Percentiles rank a stretch among this genome's conserved stretches.
Conservation (phyloP, 2,113 vertebrate genomes). For the Smithornis capensis region DNA sequence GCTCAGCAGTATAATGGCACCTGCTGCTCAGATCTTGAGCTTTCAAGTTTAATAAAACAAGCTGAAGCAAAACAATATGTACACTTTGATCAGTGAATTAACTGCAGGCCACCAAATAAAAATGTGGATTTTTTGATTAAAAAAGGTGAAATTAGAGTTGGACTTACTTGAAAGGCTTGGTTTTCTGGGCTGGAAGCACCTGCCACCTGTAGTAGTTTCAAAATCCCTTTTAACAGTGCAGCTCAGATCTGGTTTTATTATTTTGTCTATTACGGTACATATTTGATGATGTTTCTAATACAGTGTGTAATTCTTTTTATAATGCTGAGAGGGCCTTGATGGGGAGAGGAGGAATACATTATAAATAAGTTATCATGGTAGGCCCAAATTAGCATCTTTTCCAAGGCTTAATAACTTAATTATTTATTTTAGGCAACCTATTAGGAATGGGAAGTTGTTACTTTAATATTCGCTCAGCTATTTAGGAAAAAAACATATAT, state of each 20-base stretch:
- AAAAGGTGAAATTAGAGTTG: neutral
- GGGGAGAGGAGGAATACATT: neutral
- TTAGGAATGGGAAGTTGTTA: neutral
- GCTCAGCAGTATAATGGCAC: neutral
- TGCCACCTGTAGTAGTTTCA: neutral
- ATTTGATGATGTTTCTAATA: neutral
- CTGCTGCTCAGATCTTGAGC: neutral
- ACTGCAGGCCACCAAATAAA: neutral
- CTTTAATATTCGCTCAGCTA: neutral
- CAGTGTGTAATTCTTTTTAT: neutral
- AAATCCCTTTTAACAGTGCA: neutral
- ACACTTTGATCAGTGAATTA: neutral
- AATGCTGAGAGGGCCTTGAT: neutral
- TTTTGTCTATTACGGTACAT: neutral
- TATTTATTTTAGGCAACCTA: neutral
- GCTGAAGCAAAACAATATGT: neutral
- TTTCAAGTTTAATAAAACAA: neutral
- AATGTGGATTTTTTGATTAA: neutral
- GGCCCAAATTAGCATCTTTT: neutral
- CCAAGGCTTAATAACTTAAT: neutral
- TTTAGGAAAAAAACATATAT: neutral
- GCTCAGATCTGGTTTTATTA: neutral
- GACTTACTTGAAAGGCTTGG: neutral
- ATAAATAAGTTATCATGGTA: conserved; percentile 7
- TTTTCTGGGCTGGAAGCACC: neutral